These are phyloP conservation scores for Micropoecilia bifurca DNA, from an alignment of 2,797 vertebrate genomes.

Conservation along the genomic window DNA sequence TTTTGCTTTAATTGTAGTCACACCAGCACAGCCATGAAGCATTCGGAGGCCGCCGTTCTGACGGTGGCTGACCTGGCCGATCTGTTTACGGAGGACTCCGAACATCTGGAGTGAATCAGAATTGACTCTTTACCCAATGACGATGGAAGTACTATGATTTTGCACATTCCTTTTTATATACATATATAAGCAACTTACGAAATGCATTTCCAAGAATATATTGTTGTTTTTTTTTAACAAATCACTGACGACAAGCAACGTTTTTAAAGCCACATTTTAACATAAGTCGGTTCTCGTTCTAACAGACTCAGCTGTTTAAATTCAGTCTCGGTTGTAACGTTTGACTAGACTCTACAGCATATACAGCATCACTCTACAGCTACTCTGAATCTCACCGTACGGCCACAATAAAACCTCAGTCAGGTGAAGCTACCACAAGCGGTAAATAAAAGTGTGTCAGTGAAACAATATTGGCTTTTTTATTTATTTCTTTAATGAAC, in stretches of 20 bases:
- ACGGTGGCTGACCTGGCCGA: conserved; percentile 96
- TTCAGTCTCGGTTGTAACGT: conserved; percentile 10
- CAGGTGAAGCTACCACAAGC: conserved; percentile 34
- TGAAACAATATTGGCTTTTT: conserved; percentile 24
- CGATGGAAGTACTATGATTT: conserved; percentile 29
- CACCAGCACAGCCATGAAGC: conserved; percentile 90
- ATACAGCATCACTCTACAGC: no score
- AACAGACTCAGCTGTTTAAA: neutral
- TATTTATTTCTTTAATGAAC: conserved; percentile 47
- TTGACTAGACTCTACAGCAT: conserved; percentile 26
- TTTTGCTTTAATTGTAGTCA: conserved; percentile 78
- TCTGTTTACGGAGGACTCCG: conserved; percentile 93
- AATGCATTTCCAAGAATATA: conserved; percentile 30
- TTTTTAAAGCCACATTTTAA: conserved; percentile 25
- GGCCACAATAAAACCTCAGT: conserved; percentile 19
- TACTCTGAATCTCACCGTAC: conserved; percentile 25
- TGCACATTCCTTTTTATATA: conserved; percentile 70
- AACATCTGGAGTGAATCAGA: conserved; percentile 78
- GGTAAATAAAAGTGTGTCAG: conserved; percentile 56
- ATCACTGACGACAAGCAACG: conserved; percentile 3
- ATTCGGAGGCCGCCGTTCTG: conserved; percentile 93
- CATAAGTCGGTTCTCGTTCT: conserved; percentile 22
- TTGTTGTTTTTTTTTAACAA: conserved; percentile 31
- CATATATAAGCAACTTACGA: conserved; percentile 21
- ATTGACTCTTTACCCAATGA: neutral